phyloP scores from a whole-genome alignment of 2,113 vertebrate species.

The Desmodus rotundus region DNA sequence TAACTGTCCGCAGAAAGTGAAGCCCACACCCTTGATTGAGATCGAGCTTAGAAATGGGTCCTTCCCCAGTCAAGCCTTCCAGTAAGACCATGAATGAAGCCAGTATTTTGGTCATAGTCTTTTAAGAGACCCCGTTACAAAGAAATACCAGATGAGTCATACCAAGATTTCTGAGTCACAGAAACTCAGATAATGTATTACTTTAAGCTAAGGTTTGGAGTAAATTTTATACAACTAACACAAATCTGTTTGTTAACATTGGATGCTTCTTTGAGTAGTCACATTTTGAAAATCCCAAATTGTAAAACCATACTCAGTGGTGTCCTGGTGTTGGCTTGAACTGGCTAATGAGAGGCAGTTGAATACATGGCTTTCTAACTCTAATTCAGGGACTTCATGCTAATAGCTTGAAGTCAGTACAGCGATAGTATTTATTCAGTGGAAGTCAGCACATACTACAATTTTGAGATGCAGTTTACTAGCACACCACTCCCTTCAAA shows the following conservation, averaged over 20 bases:
- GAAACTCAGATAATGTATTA: not conserved
- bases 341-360: not conserved
- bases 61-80: not conserved
- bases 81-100: not conserved
- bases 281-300: not conserved
- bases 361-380: not conserved
- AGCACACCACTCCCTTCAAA: not conserved
- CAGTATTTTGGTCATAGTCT: not conserved
- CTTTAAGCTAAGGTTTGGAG: not conserved
- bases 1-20: not conserved
- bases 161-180: not conserved
- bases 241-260: not conserved
- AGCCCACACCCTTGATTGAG: not conserved
- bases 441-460: not conserved
- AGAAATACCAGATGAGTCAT: not conserved
- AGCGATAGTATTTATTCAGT: not conserved
- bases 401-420: not conserved
- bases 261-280: not conserved
- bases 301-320: not conserved
- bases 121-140: not conserved
- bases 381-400: not conserved
- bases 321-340: not conserved
- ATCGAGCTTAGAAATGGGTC: not conserved
- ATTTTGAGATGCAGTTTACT: not conserved
- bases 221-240: not conserved